phyloP scores from a whole-genome alignment of 2,888 invertebrate species.

The Panopea generosa region DNA sequence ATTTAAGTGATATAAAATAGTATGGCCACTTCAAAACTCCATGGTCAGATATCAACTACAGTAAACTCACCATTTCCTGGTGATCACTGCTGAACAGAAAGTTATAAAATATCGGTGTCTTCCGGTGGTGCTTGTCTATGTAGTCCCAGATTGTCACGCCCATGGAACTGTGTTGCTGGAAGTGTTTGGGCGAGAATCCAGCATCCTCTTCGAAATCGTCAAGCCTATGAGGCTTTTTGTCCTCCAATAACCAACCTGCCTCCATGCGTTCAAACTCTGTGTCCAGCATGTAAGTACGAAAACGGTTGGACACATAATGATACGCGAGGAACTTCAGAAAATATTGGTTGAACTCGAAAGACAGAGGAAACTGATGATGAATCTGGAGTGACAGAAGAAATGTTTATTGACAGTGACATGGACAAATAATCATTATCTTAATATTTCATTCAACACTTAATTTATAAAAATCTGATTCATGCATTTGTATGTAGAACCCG shows the following conservation, averaged over 20 bases:
- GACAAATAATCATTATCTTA: no score
- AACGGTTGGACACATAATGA: conserved; percentile 97
- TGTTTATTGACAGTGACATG: no score
- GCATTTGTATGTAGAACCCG: no score
- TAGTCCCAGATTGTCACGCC: conserved; percentile 91
- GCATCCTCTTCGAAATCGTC: conserved; percentile 64
- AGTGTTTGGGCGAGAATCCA: conserved; percentile 68
- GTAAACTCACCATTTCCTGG: conserved; percentile 90
- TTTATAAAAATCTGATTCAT: no score
- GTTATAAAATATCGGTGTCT: conserved; percentile 96
- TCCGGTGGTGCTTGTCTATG: conserved; percentile 94
- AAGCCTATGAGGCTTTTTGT: conserved; percentile 66
- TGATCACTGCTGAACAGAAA: conserved; percentile 94
- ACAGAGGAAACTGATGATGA: conserved; percentile 96
- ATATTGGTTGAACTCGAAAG: conserved; percentile 99
- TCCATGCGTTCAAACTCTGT: conserved; percentile 93
- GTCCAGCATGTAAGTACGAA: conserved; percentile 97
- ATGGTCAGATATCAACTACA: no score
- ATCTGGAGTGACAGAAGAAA: conserved; percentile 89
- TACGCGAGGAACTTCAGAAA: conserved; percentile 98
- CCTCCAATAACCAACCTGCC: conserved; percentile 85
- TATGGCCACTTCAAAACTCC: no score
- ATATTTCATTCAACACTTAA: no score
- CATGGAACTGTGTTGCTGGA: conserved; percentile 61
- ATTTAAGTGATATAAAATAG: no score